Evolutionary conservation across 2,113 vertebrate genomes (phyloP).

Genomic region (Neomonachus schauinslandi): DNA sequence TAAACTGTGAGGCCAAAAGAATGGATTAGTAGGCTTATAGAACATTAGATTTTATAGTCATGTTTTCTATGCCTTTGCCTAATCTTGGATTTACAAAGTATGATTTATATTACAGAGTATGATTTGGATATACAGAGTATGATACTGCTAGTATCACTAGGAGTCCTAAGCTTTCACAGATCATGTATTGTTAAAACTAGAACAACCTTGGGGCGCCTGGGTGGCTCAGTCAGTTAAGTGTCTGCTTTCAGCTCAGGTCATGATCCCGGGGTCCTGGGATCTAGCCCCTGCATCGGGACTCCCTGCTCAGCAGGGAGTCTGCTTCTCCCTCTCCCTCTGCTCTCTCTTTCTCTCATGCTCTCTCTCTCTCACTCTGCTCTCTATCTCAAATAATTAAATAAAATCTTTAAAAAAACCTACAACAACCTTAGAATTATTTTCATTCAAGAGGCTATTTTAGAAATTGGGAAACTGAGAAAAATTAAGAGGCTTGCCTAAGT

Average conservation of each 20-base stretch:
- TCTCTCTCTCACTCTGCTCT: neutral
- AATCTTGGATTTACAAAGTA: conserved; percentile 10
- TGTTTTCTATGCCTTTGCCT: neutral
- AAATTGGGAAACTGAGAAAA: conserved; percentile 24
- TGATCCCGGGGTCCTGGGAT: neutral
- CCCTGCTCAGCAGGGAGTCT: neutral
- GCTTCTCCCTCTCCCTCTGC: neutral
- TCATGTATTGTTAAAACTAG: neutral
- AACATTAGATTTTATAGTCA: neutral
- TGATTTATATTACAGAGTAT: neutral
- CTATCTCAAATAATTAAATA: neutral
- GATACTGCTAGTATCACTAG: neutral
- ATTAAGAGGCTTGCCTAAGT: neutral
- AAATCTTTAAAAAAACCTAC: neutral
- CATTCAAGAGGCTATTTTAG: neutral
- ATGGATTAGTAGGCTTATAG: neutral
- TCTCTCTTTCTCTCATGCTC: too few relatives aligned
- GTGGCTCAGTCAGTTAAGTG: neutral
- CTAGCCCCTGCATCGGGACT: neutral
- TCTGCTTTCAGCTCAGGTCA: neutral
- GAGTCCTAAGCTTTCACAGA: neutral
- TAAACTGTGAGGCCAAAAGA: neutral
- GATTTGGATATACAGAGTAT: neutral
- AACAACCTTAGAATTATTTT: neutral
- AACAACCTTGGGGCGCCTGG: neutral